Conservation (phyloP, 2,797 vertebrate genomes). For the Silurus lanzhouensis region DNA sequence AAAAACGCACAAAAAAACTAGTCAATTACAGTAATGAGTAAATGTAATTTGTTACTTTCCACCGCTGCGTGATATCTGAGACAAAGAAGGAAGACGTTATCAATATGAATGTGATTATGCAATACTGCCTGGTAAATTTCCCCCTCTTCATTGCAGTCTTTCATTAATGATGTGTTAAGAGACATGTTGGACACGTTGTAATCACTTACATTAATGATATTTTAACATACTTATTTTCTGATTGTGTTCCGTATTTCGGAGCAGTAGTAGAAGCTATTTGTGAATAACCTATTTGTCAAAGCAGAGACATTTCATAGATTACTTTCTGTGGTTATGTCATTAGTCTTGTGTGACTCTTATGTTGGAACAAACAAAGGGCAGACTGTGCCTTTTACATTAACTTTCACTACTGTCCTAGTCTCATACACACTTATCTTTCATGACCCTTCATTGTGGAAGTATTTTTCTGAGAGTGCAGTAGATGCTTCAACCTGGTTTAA, state of each 20-base stretch:
- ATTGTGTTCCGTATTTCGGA: neutral
- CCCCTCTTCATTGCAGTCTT: neutral
- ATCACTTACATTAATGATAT: neutral
- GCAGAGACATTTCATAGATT: neutral
- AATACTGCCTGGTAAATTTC: neutral
- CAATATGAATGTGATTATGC: neutral
- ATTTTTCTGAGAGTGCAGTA: neutral
- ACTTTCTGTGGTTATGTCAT: neutral
- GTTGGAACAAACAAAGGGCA: neutral
- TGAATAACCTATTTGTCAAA: neutral
- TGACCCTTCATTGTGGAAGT: neutral
- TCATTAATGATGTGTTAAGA: neutral
- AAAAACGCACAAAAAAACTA: too few relatives aligned
- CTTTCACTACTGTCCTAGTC: neutral
- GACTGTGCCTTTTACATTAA: neutral
- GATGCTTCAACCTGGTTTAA: neutral
- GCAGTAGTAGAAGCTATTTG: neutral
- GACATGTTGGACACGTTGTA: neutral
- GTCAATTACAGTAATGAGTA: too few relatives aligned
- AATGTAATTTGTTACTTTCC: too few relatives aligned
- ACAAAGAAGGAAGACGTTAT: neutral
- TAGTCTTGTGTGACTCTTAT: neutral
- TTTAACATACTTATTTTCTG: neutral
- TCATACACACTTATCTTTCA: neutral
- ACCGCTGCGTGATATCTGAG: neutral